Evolutionary conservation across 2,888 invertebrate genomes (phyloP), one percentile per base, ranked within the genome.

Genomic region (Dromius quadrimaculatus): DNA sequence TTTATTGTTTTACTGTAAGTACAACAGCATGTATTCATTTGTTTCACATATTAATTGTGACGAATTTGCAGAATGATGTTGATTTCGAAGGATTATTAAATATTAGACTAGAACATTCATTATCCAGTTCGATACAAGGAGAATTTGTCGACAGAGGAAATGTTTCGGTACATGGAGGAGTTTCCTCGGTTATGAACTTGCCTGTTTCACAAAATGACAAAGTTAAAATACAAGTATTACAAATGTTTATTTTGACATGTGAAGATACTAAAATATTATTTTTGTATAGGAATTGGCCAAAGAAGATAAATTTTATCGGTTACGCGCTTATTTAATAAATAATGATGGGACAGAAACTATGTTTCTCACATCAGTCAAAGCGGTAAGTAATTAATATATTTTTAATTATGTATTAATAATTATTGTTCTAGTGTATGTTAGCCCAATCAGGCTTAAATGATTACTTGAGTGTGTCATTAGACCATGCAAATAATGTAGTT

Each of bases 341-440:
- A 86, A 89, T 50, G 90, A 91, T 76, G 90, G 89, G 20, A 84
- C 83, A 73, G 89, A 89, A 79, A 84, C 85, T 17, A 87, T 88
- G 73, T 93, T 93, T 77, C 81, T 92, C 8, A 92, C 94, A 6
- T 92, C 93, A 71, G 87, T 92, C 17, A 93, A 92, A 85, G 94
- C 95, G 11, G 89, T 90, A 83, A 85, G 77, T 78, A 65, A 69
- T 5, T 38, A 19, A 11, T 50, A 15, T 34, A 34, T 68, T 28
- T 62, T 47, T 71, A 50, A 38, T 47, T 34, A 17, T 62, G n/a
- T 54, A 22, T 5, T n/a, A 41, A 41, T 11, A 22, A 66, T 19
- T 38, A 15, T 47, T 71, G 71, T 71, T 71, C 65, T 74, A 90
- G 90, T 92, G 92, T 80, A 86, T 90, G 73, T 84, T 95, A 72